Conservation (phyloP, 2,888 invertebrate species). For the Eristalis intricaria region DNA sequence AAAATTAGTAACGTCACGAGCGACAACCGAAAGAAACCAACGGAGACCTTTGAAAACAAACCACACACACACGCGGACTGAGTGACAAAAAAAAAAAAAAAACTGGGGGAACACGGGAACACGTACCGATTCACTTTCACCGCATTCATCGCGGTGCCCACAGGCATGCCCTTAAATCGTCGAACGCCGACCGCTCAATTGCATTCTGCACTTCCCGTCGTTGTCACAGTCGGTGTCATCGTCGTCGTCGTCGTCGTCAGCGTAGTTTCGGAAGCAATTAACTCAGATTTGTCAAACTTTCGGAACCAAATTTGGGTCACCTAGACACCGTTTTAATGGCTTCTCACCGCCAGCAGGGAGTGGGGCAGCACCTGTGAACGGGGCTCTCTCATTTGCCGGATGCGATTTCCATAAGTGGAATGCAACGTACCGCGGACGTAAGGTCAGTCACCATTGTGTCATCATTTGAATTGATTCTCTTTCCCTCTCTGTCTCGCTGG, state of each 20-base stretch:
- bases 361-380: slow-evolving; percentile 45
- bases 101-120: slow-evolving; percentile 8
- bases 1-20: slow-evolving; percentile 40
- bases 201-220: slow-evolving; percentile 32
- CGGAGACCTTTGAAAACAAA: slow-evolving; percentile 41
- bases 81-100: neutral
- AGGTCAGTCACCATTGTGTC: slow-evolving; percentile 57
- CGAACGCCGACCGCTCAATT: slow-evolving; percentile 12
- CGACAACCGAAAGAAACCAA: neutral
- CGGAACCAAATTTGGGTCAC: slow-evolving; percentile 65
- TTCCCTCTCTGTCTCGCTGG: neutral
- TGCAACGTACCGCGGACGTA: slow-evolving; percentile 5
- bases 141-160: neutral
- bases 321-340: slow-evolving; percentile 61
- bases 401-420: slow-evolving; percentile 51
- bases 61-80: neutral
- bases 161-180: neutral
- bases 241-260: neutral
- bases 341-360: slow-evolving; percentile 42
- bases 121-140: slow-evolving; percentile 39
- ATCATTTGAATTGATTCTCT: neutral
- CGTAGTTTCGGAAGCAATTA: slow-evolving; percentile 65
- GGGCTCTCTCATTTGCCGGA: slow-evolving; percentile 44
- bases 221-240: neutral
- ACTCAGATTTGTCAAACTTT: slow-evolving; percentile 69